Conservation (phyloP, 2,797 vertebrate species). For the Fundulus diaphanus region DNA sequence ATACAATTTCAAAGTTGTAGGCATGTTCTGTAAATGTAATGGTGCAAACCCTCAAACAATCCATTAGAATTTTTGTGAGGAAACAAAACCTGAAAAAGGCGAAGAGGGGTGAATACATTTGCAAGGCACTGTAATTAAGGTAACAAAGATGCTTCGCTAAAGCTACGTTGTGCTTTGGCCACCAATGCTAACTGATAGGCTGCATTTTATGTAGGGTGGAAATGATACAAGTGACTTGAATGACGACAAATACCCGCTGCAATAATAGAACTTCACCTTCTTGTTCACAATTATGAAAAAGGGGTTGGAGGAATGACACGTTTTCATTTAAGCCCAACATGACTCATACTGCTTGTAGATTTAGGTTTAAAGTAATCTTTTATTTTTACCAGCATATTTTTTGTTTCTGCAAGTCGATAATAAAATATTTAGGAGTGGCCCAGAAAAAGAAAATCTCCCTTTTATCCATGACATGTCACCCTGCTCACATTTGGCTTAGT, state of each 20-base stretch:
- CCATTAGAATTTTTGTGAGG: too few species aligned
- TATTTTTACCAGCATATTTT: background rate
- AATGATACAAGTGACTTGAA: background rate
- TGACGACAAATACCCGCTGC: background rate
- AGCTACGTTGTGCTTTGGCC: background rate
- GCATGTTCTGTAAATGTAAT: too few species aligned
- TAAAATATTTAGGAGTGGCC: background rate
- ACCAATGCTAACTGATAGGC: background rate
- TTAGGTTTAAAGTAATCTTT: background rate
- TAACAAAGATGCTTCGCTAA: background rate
- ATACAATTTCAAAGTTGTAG: too few species aligned
- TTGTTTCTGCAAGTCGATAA: background rate
- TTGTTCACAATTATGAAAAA: too few species aligned
- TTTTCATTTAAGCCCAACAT: background rate
- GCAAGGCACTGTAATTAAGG: constrained; percentile 9
- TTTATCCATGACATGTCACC: background rate
- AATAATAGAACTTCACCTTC: too few species aligned
- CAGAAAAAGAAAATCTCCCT: background rate
- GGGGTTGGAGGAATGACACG: too few species aligned
- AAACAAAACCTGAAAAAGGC: too few species aligned
- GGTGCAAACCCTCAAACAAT: too few species aligned
- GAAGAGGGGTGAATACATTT: too few species aligned
- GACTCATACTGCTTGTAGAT: background rate
- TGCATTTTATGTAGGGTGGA: background rate
- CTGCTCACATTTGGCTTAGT: background rate